Conservation (phyloP, 2,113 vertebrate species). For the Picathartes gymnocephalus region DNA sequence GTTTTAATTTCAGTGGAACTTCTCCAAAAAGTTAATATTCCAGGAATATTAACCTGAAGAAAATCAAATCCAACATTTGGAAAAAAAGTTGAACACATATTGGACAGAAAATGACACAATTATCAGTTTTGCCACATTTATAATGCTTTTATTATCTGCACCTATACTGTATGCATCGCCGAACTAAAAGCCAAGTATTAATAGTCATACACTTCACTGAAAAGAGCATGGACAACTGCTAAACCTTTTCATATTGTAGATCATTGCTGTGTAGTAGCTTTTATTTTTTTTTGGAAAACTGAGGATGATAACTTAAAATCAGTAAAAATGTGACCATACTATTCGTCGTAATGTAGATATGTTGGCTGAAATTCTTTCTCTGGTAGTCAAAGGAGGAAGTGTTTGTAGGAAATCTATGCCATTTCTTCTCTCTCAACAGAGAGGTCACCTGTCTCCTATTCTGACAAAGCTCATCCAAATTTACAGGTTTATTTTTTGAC, state of each 20-base stretch:
- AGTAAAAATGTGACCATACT: background rate
- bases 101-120: background rate
- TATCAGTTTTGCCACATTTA: background rate
- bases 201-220: background rate
- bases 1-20: background rate
- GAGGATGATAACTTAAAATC: background rate
- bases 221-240: background rate
- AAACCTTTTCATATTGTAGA: background rate
- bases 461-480: background rate
- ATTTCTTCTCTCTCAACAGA: background rate
- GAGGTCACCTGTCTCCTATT: background rate
- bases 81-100: fast-evolving
- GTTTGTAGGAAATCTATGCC: background rate
- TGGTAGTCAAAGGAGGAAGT: background rate
- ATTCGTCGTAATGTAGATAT: background rate
- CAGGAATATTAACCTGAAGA: background rate
- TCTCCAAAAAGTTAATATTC: background rate
- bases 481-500: background rate
- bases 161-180: background rate
- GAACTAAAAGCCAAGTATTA: background rate
- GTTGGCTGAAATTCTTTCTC: background rate
- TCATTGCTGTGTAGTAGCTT: background rate
- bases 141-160: background rate
- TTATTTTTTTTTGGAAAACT: background rate
- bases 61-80: background rate